Base-by-base conservation (phyloP, 2,113 vertebrate genomes). In the Sakesphorus luctuosus region DNA sequence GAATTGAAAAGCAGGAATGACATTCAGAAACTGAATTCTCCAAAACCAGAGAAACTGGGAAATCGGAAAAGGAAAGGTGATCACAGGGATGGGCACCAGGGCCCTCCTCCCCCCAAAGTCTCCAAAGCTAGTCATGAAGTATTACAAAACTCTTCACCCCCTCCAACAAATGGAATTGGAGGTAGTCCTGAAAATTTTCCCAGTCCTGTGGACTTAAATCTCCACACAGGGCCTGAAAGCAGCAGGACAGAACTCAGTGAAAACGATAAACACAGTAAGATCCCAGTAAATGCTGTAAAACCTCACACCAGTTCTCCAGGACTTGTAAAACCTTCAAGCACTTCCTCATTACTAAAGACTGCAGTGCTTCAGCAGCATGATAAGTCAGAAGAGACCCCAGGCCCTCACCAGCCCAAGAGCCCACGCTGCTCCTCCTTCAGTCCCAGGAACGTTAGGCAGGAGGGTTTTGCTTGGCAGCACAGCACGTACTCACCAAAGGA, bases 1-100 rank as follows among this genome's bases (percentile, higher is more conserved):
- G 99, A 99, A 61, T 97, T 99, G 73, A 99, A 99, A 97, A 98
- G 96, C 97, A 98, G 98, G 96, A 99, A 99, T 3, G 99, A 99
- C 66, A 98, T 99, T 56, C 99, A 99, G 97, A 99, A 99, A 98
- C 97, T 99, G 1, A 99, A 98, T 10, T 99, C 98, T 2, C 99
- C 98, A 2, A 99, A 99, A 97, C 23, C 98, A 6, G 99, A 99
- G 93, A 99, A 99, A 94, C 73, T 98, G 80, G 97, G 98, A 40
- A 98, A 97, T 88, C 98, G 99, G 71, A 99, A 99, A 92, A 98
- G 97, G 65, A 98, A 98, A 84, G 97, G 97, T 5, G 98, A 98
- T 74, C 98, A 98, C 78, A 98, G 98, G 40, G 98, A 99, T 2
- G 98, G 97, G 72, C 97, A 97, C 65, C 98, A 98, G 13, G 98